These are phyloP conservation scores for Megaceryle torquata DNA, from an alignment of 2,113 vertebrate genomes.

Conservation along the genomic window DNA sequence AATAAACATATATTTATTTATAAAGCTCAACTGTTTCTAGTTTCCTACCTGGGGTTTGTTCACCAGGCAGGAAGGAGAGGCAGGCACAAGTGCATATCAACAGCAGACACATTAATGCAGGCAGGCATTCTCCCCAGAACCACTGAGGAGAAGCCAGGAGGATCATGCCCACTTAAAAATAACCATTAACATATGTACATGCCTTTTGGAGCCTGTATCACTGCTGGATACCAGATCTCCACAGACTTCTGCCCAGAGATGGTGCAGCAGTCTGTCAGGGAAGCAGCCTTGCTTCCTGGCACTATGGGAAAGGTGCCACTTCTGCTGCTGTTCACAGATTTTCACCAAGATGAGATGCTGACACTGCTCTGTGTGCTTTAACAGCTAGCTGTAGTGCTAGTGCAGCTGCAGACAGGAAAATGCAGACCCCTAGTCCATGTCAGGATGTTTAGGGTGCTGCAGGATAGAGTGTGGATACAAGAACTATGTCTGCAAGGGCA, in stretches of 20 bases:
- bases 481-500: neutral
- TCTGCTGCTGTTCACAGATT: neutral
- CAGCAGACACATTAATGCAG: neutral
- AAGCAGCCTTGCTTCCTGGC: neutral
- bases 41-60: neutral
- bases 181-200: neutral
- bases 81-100: neutral
- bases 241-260: neutral
- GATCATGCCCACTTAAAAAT: conserved; percentile 8
- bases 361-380: neutral
- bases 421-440: neutral
- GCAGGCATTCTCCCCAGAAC: neutral
- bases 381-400: neutral
- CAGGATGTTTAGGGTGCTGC: neutral
- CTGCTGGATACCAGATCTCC: neutral
- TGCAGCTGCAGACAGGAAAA: neutral
- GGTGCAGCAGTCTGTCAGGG: neutral
- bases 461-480: neutral
- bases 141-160: neutral
- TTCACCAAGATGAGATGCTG: neutral
- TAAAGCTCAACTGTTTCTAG: neutral
- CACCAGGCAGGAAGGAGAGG: neutral
- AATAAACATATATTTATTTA: neutral
- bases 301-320: neutral
- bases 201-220: neutral